Evolutionary conservation across 1,140 invertebrate genomes (phyloP).

Genomic region (Magallana angulata): DNA sequence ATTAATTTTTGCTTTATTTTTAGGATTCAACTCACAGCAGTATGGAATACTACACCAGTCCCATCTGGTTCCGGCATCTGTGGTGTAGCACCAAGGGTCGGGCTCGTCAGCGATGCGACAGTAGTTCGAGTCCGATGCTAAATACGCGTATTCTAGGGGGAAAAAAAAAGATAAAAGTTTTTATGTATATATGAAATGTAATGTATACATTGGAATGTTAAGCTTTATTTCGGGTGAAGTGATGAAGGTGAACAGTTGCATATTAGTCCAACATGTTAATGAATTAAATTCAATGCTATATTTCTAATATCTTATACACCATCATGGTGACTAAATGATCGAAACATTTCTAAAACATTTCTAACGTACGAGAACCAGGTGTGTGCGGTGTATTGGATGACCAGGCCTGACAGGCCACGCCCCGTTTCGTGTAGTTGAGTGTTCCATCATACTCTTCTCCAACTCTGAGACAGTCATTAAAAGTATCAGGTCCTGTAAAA

Average conservation of each 20-base stretch:
- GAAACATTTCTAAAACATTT: not conserved
- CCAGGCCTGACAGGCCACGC: not conserved
- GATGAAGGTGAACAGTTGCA: not conserved
- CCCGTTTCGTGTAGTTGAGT: not conserved
- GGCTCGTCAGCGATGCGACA: slow-evolving; percentile 37
- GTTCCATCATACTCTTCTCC: slow-evolving; percentile 8
- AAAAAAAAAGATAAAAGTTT: not conserved
- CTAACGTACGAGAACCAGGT: not conserved
- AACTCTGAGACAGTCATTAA: not conserved
- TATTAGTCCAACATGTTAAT: not conserved
- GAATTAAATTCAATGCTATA: not conserved
- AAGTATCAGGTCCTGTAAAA: not conserved
- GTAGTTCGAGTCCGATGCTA: slow-evolving; percentile 12
- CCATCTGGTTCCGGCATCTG: not conserved
- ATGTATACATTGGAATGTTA: not conserved
- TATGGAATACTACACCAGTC: slow-evolving; percentile 26
- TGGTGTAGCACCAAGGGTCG: slow-evolving; percentile 41
- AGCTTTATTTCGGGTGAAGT: not conserved
- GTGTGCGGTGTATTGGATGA: not conserved
- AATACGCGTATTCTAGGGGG: not conserved
- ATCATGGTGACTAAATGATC: not conserved
- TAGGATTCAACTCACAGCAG: not conserved
- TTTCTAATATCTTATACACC: not conserved
- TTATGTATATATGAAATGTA: not conserved
- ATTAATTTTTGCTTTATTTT: no score